Conservation (phyloP, 2,888 invertebrate genomes). For the Heliconius aoede region DNA sequence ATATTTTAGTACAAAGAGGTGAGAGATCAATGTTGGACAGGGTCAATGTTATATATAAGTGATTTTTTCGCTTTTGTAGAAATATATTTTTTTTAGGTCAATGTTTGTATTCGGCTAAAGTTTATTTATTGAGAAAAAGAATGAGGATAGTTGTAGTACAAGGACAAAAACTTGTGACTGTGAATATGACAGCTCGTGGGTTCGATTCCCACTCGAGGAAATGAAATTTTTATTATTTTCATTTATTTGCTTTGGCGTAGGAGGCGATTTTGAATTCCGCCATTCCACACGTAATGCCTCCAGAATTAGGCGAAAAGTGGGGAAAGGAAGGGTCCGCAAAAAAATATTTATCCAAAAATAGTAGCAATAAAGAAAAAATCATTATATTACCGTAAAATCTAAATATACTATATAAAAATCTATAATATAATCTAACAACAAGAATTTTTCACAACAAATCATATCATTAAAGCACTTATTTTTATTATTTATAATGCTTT, state of each 20-base stretch:
- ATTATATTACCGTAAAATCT: neutral
- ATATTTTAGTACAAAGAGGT: conserved; percentile 33
- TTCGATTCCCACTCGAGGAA: too few species aligned
- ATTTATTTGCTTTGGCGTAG: too few species aligned
- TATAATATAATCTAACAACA: too few species aligned
- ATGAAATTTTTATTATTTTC: too few species aligned
- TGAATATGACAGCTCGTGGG: too few species aligned
- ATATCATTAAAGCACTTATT: neutral
- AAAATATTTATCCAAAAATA: too few species aligned
- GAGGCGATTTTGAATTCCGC: too few species aligned
- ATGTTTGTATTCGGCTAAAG: neutral
- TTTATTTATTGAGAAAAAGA: neutral
- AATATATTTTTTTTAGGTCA: neutral
- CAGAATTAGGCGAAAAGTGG: too few species aligned
- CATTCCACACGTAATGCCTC: too few species aligned
- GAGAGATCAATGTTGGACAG: conserved; percentile 28
- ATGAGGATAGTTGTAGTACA: neutral
- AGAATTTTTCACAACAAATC: too few species aligned
- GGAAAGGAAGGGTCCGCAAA: neutral
- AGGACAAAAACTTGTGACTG: too few species aligned
- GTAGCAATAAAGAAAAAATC: neutral
- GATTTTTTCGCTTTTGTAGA: neutral
- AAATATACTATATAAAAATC: neutral
- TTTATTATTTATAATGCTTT: neutral
- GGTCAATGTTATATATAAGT: conserved; percentile 33